Conservation (phyloP, 2,888 invertebrate genomes). For the Ommatoiulus sabulosus region DNA sequence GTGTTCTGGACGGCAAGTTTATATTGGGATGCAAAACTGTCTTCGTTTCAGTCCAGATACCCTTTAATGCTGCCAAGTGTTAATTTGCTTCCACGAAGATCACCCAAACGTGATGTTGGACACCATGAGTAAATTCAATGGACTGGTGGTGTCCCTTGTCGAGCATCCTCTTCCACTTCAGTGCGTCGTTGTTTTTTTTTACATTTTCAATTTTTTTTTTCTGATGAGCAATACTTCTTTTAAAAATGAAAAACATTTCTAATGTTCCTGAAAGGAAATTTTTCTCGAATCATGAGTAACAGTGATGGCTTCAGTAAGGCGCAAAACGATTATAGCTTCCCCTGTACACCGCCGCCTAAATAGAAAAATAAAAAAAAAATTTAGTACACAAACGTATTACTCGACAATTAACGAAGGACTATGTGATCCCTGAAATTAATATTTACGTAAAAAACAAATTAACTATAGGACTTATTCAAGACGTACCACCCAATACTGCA, state of each 20-base stretch:
- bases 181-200: not conserved
- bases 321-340: slow-evolving; percentile 95
- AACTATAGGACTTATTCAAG: no score
- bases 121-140: slow-evolving; percentile 47
- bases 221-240: slow-evolving; percentile 38
- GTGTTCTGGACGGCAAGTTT: slow-evolving; percentile 40
- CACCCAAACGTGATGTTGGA: slow-evolving; percentile 5
- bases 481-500: no score
- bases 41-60: not conserved
- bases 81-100: not conserved
- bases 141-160: slow-evolving; percentile 31
- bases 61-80: slow-evolving; percentile 37
- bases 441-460: no score
- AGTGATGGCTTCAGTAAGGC: slow-evolving; percentile 78
- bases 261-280: slow-evolving; percentile 15
- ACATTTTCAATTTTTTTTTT: slow-evolving; percentile 34
- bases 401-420: not conserved
- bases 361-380: slow-evolving; percentile 17
- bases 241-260: slow-evolving; percentile 52
- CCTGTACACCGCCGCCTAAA: slow-evolving; percentile 85
- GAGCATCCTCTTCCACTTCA: slow-evolving; percentile 14
- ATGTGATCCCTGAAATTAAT: no score
- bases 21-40: slow-evolving; percentile 23
- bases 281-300: slow-evolving; percentile 26
- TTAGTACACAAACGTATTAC: not conserved